Evolutionary conservation across 2,113 vertebrate genomes (phyloP), one percentile per base, ranked within the genome.

Genomic region (Lampris incognitus): DNA sequence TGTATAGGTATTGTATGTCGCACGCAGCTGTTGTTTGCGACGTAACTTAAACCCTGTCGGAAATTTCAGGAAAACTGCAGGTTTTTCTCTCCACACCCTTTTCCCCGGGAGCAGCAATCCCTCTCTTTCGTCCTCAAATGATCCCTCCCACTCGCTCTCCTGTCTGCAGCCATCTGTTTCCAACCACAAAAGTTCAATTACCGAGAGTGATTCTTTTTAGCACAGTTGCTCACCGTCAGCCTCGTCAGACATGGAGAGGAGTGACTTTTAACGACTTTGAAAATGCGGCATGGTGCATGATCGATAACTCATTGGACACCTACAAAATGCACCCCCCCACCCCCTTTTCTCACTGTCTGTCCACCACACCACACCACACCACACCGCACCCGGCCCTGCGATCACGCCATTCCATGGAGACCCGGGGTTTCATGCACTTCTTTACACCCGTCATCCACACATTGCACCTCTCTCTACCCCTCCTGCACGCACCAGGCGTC

Each of bases 261-360:
- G 73, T 88, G 81, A 80, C 81, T 84, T 79, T 74, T 85, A 82
- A 82, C 78, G 86, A 79, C 83, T 85, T 80, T 67, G 74, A 85
- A 73, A 73, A 74, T 57, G 71, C 74, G 65, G 24, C 24, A 24
- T 24, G 24, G 67, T 60, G 70, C 4, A 58, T 58, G 62, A 88
- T 88, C 86, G 64, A 88, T 88, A 88, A 85, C 84, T 84, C 86
- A 82, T 69, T 81, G 82, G 72, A 84, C 83, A 84, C 86, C 83
- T 62, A 46, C 62, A 46, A 7, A 46, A 46, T 24, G 24, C 24
- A 24, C 24, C 24, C 24, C 44, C 1, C 7, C 44, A 46, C 44
- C 44, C 44, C 7, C 44, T 5, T 1, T 7, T 4, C 44, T 7
- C 7, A 2, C 44, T 11, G 51, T 59, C 50, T 4, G 51, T 39